Conservation (phyloP, 2,797 vertebrate genomes). For the Cottoperca gobio region DNA sequence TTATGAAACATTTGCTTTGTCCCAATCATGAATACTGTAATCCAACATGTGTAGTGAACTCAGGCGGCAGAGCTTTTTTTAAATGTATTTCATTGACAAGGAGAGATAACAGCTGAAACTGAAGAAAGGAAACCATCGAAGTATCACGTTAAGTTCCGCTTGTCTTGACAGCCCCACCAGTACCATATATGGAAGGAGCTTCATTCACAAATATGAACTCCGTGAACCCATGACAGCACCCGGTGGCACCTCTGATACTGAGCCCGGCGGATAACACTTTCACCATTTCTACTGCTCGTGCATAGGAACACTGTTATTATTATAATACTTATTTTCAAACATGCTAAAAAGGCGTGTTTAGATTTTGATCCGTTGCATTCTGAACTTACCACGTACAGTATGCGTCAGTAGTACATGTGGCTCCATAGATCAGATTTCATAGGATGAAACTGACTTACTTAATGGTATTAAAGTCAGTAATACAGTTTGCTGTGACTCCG, state of each 20-base stretch:
- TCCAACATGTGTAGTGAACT: neutral
- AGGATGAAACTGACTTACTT: constrained; percentile 15
- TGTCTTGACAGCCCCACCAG: constrained; percentile 37
- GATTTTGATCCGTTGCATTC: constrained; percentile 8
- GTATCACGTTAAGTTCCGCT: constrained; percentile 57
- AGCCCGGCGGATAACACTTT: neutral
- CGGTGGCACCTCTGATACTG: constrained; percentile 7
- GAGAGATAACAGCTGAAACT: constrained; percentile 42
- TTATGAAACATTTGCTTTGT: neutral
- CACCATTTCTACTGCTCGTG: neutral
- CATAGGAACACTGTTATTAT: neutral
- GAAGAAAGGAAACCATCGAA: constrained; percentile 55
- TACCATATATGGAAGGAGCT: constrained; percentile 74
- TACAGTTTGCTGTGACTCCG: constrained; percentile 32
- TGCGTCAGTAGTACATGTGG: neutral
- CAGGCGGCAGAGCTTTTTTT: constrained; percentile 30
- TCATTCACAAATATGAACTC: constrained; percentile 80
- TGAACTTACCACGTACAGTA: neutral
- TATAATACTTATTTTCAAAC: too few relatives aligned
- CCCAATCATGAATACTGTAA: neutral
- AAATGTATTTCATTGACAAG: constrained; percentile 55
- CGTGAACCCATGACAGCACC: constrained; percentile 42
- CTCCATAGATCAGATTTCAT: constrained; percentile 33
- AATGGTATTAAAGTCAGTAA: constrained; percentile 26
- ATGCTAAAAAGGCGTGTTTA: neutral